Conservation (phyloP, 2,113 vertebrate species). For the Leptobrachium ailaonicum region DNA sequence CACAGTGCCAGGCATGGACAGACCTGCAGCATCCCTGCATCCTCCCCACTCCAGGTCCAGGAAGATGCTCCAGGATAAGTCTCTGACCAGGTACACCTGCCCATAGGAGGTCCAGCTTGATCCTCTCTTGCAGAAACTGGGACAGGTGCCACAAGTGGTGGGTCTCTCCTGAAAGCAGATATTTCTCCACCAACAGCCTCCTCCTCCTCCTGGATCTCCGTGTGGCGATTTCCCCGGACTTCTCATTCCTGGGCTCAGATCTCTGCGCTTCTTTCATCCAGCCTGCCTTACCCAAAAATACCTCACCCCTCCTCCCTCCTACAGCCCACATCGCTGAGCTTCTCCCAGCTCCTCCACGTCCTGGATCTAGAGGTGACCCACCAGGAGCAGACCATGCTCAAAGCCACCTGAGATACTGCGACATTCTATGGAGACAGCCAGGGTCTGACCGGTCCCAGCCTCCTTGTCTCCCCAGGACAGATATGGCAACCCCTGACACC, state of each 20-base stretch:
- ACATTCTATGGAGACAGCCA: background rate
- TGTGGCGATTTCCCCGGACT: too few species aligned
- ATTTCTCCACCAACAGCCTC: too few species aligned
- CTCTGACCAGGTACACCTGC: background rate
- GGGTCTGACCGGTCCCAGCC: background rate
- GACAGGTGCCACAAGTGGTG: conserved; percentile 32
- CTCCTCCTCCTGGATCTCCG: background rate
- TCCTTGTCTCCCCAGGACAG: conserved; percentile 51
- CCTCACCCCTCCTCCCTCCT: background rate
- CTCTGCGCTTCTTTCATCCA: too few species aligned
- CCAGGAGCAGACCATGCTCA: background rate
- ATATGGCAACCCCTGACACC: conserved; percentile 58
- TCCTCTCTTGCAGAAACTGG: background rate
- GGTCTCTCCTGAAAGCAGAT: background rate
- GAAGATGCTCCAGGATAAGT: background rate
- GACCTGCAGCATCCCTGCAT: conserved; percentile 31
- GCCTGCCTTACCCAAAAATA: background rate
- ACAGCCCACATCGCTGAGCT: background rate
- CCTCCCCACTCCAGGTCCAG: background rate
- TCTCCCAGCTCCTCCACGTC: background rate
- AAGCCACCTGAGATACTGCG: conserved; percentile 13
- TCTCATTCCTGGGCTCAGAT: too few species aligned
- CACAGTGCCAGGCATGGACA: background rate
- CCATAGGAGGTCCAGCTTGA: too few species aligned
- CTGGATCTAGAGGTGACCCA: background rate